Conservation (phyloP, 1,140 invertebrate genomes). For the Dryas iulia region DNA sequence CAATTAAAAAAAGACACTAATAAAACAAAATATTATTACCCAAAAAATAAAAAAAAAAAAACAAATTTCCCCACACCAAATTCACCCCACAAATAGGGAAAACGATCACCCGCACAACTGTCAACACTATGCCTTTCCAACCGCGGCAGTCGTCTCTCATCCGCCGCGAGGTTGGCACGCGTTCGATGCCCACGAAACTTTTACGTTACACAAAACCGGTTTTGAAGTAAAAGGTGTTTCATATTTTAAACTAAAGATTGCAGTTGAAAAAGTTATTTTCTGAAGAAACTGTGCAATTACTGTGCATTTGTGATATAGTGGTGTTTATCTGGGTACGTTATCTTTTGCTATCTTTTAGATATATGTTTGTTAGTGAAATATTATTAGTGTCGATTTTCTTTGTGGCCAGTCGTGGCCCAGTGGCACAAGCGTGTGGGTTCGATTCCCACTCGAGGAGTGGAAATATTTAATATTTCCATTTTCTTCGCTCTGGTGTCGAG, state of each 20-base stretch:
- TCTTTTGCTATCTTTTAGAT: background rate
- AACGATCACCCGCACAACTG: background rate
- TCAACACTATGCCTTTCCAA: background rate
- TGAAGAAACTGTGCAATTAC: background rate
- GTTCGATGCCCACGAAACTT: background rate
- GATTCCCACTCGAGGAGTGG: too few relatives aligned
- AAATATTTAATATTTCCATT: too few relatives aligned
- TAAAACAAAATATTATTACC: too few relatives aligned
- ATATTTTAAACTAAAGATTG: background rate
- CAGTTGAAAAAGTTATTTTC: background rate
- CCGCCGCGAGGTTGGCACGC: background rate
- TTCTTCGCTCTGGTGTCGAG: too few relatives aligned
- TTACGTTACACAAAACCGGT: slow-evolving; percentile 4
- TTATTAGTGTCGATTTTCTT: background rate
- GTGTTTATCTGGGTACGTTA: background rate
- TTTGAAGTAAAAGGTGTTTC: background rate
- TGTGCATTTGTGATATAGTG: background rate
- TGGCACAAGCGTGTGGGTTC: too few relatives aligned
- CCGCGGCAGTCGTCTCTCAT: background rate
- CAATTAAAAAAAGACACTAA: too few relatives aligned
- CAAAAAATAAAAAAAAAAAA: background rate
- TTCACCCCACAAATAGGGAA: background rate
- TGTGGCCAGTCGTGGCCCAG: too few relatives aligned
- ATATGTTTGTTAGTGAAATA: background rate
- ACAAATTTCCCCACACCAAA: background rate